phyloP scores from a whole-genome alignment of 2,888 invertebrate genomes.

The Sicus ferrugineus region DNA sequence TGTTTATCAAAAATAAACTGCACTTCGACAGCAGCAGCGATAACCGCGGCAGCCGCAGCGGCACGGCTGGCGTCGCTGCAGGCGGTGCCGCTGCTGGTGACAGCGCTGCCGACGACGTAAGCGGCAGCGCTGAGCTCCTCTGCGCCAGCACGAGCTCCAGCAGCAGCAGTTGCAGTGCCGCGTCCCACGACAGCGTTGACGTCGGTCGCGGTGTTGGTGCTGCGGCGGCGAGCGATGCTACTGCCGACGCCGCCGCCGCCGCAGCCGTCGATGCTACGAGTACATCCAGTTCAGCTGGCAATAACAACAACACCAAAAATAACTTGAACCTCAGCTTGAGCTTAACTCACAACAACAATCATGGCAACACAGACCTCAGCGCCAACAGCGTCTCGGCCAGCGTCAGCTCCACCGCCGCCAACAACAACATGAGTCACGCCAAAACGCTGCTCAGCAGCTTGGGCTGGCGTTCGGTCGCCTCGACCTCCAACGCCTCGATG shows the following conservation, averaged over 20 bases:
- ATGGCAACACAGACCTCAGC: constrained; percentile 33
- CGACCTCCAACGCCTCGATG: constrained; percentile 45
- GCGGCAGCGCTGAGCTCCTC: constrained; percentile 41
- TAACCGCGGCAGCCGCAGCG: constrained; percentile 39
- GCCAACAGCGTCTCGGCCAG: constrained; percentile 34
- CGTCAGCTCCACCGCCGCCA: constrained; percentile 41
- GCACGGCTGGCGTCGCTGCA: constrained; percentile 39
- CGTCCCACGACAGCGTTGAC: background rate
- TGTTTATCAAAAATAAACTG: constrained; percentile 53
- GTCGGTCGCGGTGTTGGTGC: constrained; percentile 21
- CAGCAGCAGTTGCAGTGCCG: constrained; percentile 34
- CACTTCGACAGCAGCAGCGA: constrained; percentile 46
- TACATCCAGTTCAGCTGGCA: constrained; percentile 34
- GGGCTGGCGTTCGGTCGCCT: constrained; percentile 57
- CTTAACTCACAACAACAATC: constrained; percentile 46
- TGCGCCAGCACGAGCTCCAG: constrained; percentile 45
- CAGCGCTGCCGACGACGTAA: constrained; percentile 43
- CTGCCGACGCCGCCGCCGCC: constrained; percentile 16
- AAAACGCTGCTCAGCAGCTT: constrained; percentile 46
- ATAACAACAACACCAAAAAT: constrained; percentile 46
- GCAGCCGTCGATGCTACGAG: background rate
- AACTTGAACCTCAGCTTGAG: constrained; percentile 48
- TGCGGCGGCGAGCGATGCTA: constrained; percentile 35
- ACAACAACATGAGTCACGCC: constrained; percentile 38
- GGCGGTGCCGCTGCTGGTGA: constrained; percentile 48